phyloP scores from a whole-genome alignment of 2,113 vertebrate genomes.

The Malurus cyaneus region DNA sequence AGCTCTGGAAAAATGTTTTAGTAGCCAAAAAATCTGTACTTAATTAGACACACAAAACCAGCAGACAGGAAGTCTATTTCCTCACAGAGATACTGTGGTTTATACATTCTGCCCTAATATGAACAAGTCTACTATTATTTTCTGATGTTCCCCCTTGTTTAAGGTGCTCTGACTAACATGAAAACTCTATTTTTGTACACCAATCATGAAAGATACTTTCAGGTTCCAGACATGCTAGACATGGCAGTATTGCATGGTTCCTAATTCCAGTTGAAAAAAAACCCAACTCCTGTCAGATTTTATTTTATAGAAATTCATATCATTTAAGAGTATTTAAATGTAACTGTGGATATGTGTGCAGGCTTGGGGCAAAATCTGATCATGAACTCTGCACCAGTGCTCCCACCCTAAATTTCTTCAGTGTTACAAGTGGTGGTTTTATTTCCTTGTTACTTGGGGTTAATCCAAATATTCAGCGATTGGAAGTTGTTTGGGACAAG shows the following conservation, averaged over 20 bases:
- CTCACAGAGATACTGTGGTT: constrained; percentile 72
- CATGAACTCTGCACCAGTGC: not conserved
- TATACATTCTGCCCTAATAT: constrained; percentile 52
- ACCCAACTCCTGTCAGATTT: not conserved
- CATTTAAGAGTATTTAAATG: not conserved
- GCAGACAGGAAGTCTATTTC: constrained; percentile 77
- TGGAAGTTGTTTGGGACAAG: not conserved
- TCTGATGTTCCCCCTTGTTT: constrained; percentile 51
- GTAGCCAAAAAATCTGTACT: constrained; percentile 75
- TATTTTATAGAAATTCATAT: not conserved
- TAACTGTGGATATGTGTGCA: not conserved
- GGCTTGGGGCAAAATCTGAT: not conserved
- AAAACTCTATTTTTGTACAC: not conserved
- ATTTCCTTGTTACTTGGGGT: not conserved
- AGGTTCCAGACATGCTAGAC: not conserved
- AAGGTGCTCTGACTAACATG: constrained; percentile 33
- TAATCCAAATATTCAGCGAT: not conserved
- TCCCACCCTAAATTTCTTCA: not conserved
- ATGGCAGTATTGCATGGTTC: not conserved
- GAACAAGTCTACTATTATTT: constrained; percentile 53
- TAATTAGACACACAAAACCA: constrained; percentile 74
- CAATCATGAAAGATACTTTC: not conserved
- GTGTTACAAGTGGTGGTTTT: not conserved
- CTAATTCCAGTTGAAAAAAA: not conserved
- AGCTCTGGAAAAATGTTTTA: constrained; percentile 70